Base-by-base conservation (phyloP, 92 coral and sea anemone species). In the Porites lobata region DNA sequence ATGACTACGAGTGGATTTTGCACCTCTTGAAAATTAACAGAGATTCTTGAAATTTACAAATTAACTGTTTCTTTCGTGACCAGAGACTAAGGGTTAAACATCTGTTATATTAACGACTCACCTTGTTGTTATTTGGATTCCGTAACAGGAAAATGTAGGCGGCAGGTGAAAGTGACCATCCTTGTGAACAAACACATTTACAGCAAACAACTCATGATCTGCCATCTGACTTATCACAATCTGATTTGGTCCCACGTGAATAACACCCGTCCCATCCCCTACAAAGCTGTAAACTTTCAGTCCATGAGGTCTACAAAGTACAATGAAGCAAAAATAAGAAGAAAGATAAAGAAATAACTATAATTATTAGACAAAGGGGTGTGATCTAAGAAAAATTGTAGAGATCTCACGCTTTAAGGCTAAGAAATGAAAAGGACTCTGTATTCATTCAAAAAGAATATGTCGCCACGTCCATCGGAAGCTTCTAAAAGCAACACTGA, bases 211-310 rank as follows among this genome's bases (percentile, higher is more conserved):
- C 84, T 91, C 96, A 88, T 96, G 98, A 53, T 95, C 96, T 10
- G 99, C 94, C 65, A 96, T 95, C 92, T 96, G 96, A 50, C 99
- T 98, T 88, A 95, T 94, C 72, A 95, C 93, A 75, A 94, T 85
- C 84, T 96, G 99, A 59, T 95, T 80, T 50, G 99, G 96, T 17
- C 99, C 99, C 72, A 96, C 99, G 87, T 96, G 99, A 29, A 96
- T 91, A 20, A 96, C 95, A 12, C 99, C 99, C 2, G 96, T 91
- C 7, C 95, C 89, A 66, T 96, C 99, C 3, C 99, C 99, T 18
- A 95, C 95, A 81, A 96, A 96, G 82, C 89, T 95, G 74, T 94
- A 87, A 77, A 95, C 99, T 86, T 95, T 93, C 38, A 96, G 77
- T 69, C 96, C 95, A 57, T 79, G 94, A 6, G 98, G 96, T 85